A percentile compares a stretch with the other conserved stretches of the same genome.
These are phyloP conservation scores for Geococcyx californianus DNA, from an alignment of 2,113 vertebrate species.

Conservation along the genomic window DNA sequence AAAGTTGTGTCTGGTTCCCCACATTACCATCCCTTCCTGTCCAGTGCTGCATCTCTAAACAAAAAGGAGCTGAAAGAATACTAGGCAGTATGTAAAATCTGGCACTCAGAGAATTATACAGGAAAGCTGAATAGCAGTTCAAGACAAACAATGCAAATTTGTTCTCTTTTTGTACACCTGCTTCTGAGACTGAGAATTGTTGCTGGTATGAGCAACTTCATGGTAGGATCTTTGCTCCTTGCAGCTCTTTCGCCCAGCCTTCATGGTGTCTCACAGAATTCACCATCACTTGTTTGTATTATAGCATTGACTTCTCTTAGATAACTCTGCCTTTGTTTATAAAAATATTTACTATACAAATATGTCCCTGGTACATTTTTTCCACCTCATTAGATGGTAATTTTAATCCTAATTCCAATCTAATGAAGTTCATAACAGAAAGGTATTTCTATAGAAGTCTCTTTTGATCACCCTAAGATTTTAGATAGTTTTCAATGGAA, in stretches of 20 bases:
- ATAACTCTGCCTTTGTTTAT: background rate
- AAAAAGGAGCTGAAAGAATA: background rate
- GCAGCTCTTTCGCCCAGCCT: background rate
- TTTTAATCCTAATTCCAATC: background rate
- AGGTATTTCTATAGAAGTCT: background rate
- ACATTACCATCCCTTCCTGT: background rate
- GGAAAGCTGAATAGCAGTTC: background rate
- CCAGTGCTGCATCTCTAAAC: background rate
- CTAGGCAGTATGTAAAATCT: background rate
- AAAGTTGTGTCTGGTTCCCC: background rate
- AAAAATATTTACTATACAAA: background rate
- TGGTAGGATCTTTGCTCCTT: background rate
- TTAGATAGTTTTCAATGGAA: background rate
- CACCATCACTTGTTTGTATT: background rate
- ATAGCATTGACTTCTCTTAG: background rate
- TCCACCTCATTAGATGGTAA: background rate
- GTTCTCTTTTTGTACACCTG: background rate
- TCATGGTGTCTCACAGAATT: background rate
- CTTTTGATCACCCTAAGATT: background rate
- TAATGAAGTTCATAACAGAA: background rate
- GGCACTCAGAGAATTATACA: background rate
- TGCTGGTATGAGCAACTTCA: background rate
- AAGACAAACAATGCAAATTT: background rate
- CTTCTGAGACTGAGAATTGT: background rate
- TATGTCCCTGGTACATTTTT: background rate